phyloP scores from a whole-genome alignment of 1,140 invertebrate species.

The Mactra quadrangularis region DNA sequence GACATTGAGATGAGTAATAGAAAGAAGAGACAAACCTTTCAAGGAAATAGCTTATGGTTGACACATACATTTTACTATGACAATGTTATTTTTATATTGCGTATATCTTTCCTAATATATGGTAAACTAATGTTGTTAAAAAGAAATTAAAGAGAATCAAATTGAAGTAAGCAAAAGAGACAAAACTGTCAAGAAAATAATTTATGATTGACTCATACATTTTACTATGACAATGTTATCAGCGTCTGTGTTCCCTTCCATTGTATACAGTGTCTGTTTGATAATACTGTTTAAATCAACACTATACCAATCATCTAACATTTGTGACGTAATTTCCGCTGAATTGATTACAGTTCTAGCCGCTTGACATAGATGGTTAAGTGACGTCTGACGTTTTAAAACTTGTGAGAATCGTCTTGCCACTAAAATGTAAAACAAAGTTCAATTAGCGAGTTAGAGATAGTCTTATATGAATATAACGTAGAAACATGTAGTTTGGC shows the following conservation, averaged over 20 bases:
- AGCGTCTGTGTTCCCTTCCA: conserved; percentile 81
- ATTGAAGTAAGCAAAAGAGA: no score
- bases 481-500: neutral
- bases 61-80: no score
- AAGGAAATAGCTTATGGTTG: no score
- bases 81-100: no score
- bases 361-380: conserved; percentile 83
- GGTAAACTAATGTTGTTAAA: no score
- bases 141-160: no score
- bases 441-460: neutral
- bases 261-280: conserved; percentile 84
- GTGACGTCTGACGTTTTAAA: conserved; percentile 79
- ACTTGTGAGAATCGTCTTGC: conserved; percentile 79
- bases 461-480: neutral
- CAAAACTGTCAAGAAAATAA: no score
- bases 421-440: conserved; percentile 68
- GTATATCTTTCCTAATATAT: no score
- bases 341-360: conserved; percentile 79
- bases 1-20: no score
- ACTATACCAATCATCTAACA: conserved; percentile 83
- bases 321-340: conserved; percentile 80
- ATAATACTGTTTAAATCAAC: conserved; percentile 83
- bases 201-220: conserved; percentile 77
- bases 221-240: conserved; percentile 81
- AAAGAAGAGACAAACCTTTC: no score